Evolutionary conservation across 2,888 invertebrate genomes (phyloP), one percentile per base, ranked within the genome.

Genomic region (Drosophila mimica): DNA sequence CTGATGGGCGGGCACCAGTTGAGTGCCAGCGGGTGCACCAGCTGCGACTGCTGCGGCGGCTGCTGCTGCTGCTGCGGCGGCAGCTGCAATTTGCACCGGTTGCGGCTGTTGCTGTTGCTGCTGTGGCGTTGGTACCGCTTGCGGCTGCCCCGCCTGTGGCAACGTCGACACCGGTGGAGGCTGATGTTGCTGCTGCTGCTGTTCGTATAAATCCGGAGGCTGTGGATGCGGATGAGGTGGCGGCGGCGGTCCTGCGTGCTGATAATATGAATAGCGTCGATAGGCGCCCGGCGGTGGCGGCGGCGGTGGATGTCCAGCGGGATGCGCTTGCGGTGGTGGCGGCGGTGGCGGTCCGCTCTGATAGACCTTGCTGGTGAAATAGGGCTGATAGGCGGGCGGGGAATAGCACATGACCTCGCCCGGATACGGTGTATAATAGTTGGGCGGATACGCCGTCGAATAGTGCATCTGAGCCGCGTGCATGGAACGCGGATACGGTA

Each of bases 331-430:
- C 49, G 84, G 93, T 51, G 93, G 93, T 74, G 93, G 83, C 40
- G 84, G 93, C 53, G 93, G 93, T 74, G 93, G 90, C 49, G 93
- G 91, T 7, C 89, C 91, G 77, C 92, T 92, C 82, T 92, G 93
- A 83, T 94, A 94, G 49, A 94, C 92, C 87, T 94, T 94, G 82
- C 94, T 92, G 67, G 94, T 93, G 82, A 93, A 94, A 63, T 94
- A 93, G 52, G 93, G 92, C 89, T 94, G 94, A 89, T 94, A 94
- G 83, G 94, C 94, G 83, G 94, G 94, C 79, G 94, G 92, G 76
- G 93, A 92, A 76, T 93, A 94, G 91, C 94, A 94, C 91, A 94
- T 92, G 72, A 93, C 93, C 82, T 93, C 93, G 80, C 92, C 91
- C 79, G 92, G 92, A 88, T 93, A 93, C 74, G 93, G 92, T 72